Evolutionary conservation across 2,888 invertebrate species (phyloP), one percentile per base, ranked within the genome.

Genomic region (Cataglyphis albicans): DNA sequence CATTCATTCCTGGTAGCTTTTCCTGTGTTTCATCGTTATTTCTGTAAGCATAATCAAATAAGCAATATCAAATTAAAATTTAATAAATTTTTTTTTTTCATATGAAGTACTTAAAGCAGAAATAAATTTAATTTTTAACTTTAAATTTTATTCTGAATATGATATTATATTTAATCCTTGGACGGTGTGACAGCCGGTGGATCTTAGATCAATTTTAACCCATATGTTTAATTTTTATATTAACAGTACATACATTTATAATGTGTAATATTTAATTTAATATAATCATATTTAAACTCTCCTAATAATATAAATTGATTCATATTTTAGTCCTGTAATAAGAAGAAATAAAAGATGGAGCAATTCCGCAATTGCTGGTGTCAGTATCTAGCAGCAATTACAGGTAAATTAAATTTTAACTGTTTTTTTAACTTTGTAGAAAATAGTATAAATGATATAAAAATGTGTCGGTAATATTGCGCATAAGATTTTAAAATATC

Each of bases 341-440:
- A 86, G 91, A 91, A 90, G 89, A 92, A 90, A 91, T 90, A 81
- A 85, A 90, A 87, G 87, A 93, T 93, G 93, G 89, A 92, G 81
- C 87, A 89, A 86, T 88, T 91, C 83, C 86, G 72, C 68, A 93
- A 92, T 76, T 91, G 93, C 85, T 94, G 94, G 94, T 93, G 93
- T 32, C 94, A 94, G 84, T 94, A 93, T 84, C 85, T 94, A 84
- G 94, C 94, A 82, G 93, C 94, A 76, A 90, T 94, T 78, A 93
- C 94, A 84, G 94, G 94, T 94, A 87, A 92, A 82, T 64, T n/a
- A 68, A 29, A 59, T 44, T 21, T 57, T 18, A 59, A 63, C 0
- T 72, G 7, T n/a, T 57, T 29, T 29, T 72, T 80, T 35, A 76
- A 52, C 18, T 41, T 70, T 41, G 35, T 41, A 3, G 10, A 21